Conservation (phyloP, 1,140 invertebrate species). For the Meloidogyne floridensis region DNA sequence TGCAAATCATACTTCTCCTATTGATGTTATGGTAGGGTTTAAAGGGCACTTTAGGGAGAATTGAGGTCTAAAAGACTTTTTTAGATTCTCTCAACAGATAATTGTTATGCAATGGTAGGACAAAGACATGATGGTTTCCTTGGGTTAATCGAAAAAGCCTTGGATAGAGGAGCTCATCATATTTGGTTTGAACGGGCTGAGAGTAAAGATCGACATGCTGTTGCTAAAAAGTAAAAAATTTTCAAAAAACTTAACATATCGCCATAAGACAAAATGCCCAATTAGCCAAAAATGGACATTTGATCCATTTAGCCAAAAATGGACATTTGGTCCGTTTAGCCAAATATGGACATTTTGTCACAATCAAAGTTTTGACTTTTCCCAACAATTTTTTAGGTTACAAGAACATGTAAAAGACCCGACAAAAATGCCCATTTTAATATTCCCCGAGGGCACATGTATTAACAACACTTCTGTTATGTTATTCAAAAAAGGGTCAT, state of each 20-base stretch:
- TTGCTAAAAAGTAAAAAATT: conserved; percentile 73
- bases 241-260: not conserved
- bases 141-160: conserved; percentile 85
- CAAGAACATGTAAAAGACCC: conserved; percentile 81
- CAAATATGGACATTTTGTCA: not conserved
- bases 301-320: not conserved
- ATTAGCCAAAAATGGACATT: too few species aligned
- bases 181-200: conserved; percentile 98
- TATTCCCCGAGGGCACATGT: conserved; percentile 98
- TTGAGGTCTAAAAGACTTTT: too few species aligned
- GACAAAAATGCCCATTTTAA: conserved; percentile 93
- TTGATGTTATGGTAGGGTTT: not conserved
- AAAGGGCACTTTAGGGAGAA: too few species aligned
- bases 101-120: conserved; percentile 95
- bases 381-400: conserved; percentile 23
- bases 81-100: conserved; percentile 72
- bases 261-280: not conserved
- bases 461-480: conserved; percentile 98
- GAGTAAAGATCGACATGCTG: conserved; percentile 85
- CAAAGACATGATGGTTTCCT: conserved; percentile 91
- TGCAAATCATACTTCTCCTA: conserved; percentile 89
- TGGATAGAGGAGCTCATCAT: conserved; percentile 88
- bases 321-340: not conserved
- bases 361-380: not conserved
- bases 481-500: conserved; percentile 99